Conservation (phyloP, 2,888 invertebrate species). For the Yponomeuta evonymella region DNA sequence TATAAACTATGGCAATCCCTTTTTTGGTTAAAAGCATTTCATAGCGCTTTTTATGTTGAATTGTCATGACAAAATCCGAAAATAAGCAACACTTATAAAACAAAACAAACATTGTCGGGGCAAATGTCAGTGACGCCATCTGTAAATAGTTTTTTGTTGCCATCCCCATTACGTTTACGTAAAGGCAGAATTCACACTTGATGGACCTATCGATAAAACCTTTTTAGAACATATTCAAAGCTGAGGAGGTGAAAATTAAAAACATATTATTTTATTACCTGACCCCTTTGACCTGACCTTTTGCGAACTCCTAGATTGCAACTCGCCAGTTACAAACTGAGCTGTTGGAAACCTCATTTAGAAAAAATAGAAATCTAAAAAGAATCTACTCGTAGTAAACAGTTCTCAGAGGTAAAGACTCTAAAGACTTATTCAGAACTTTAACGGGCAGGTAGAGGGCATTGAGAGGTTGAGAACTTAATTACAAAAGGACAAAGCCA, state of each 20-base stretch:
- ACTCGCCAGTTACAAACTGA: neutral
- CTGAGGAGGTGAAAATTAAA: neutral
- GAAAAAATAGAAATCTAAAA: neutral
- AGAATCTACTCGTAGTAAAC: neutral
- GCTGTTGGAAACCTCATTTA: neutral
- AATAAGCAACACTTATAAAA: too few relatives aligned
- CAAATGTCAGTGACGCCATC: too few relatives aligned
- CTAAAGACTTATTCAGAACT: neutral
- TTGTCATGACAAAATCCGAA: too few relatives aligned
- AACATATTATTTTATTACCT: neutral
- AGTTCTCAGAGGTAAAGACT: neutral
- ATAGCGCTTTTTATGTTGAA: too few relatives aligned
- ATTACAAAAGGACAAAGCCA: neutral
- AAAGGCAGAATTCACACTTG: too few relatives aligned
- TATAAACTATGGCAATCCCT: too few relatives aligned
- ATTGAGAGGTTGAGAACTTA: neutral
- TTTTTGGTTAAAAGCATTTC: too few relatives aligned
- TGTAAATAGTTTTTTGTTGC: too few relatives aligned
- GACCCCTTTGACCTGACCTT: neutral
- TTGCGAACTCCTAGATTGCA: neutral
- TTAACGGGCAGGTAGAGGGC: neutral
- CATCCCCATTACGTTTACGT: too few relatives aligned
- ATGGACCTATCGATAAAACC: too few relatives aligned
- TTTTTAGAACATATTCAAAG: too few relatives aligned
- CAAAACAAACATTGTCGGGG: too few relatives aligned